A percentile compares a stretch with the other conserved stretches of the same genome.
Conservation (phyloP, 2,113 vertebrate genomes). For the Bombycilla garrulus region DNA sequence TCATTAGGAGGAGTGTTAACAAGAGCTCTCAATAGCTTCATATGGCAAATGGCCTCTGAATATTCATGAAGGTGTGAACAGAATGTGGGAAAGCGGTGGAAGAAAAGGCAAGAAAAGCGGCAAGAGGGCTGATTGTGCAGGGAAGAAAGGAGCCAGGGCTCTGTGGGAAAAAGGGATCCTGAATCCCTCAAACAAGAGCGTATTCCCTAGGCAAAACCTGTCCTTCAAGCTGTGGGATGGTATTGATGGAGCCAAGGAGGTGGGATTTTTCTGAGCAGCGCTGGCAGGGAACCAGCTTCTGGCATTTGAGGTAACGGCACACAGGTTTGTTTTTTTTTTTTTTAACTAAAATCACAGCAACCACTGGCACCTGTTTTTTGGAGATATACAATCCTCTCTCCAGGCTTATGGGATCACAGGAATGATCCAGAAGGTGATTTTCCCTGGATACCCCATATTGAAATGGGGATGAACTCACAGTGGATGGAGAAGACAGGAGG, state of each 20-base stretch:
- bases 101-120: slow-evolving; percentile 42
- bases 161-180: slow-evolving; percentile 53
- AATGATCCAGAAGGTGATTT: not conserved
- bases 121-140: slow-evolving; percentile 33
- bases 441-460: not conserved
- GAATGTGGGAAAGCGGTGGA: slow-evolving; percentile 66
- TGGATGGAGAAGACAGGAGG: not conserved
- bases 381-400: not conserved
- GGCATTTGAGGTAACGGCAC: not conserved
- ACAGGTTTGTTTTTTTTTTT: not conserved
- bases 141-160: slow-evolving; percentile 3
- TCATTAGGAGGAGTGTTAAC: slow-evolving; percentile 68
- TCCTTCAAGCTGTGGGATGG: not conserved
- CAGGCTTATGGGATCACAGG: not conserved
- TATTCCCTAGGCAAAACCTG: slow-evolving; percentile 10
- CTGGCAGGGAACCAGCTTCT: slow-evolving; percentile 2
- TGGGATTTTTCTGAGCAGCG: not conserved
- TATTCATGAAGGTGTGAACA: slow-evolving; percentile 70
- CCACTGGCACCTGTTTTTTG: not conserved
- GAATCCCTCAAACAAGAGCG: slow-evolving; percentile 21
- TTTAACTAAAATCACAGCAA: not conserved
- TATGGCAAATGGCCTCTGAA: slow-evolving; percentile 59
- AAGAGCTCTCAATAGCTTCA: slow-evolving; percentile 62
- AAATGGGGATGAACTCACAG: not conserved
- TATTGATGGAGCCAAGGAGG: not conserved